A percentile compares a stretch with the other conserved stretches of the same genome.
Evolutionary conservation across 2,113 vertebrate species (phyloP).

Genomic region (Carlito syrichta): DNA sequence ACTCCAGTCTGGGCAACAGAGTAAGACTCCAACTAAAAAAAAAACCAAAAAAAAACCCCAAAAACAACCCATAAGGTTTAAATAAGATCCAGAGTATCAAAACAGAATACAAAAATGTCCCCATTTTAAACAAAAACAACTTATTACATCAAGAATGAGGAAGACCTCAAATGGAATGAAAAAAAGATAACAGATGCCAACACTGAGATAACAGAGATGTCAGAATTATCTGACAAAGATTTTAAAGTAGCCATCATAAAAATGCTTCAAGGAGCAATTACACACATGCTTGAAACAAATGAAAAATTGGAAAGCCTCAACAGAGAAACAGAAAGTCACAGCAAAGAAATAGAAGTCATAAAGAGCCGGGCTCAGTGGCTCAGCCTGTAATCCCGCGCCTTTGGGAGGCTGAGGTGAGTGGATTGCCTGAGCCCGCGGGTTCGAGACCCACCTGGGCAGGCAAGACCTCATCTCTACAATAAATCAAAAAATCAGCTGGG

Average conservation of each 20-base stretch:
- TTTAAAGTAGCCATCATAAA: not conserved
- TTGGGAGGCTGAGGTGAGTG: too few relatives aligned
- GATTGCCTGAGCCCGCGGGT: too few relatives aligned
- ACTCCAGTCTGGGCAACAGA: too few relatives aligned
- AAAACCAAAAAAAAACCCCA: too few relatives aligned
- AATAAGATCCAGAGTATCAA: not conserved
- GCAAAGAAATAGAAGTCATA: not conserved
- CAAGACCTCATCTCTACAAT: too few relatives aligned
- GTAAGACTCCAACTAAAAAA: too few relatives aligned
- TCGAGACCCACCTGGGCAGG: too few relatives aligned
- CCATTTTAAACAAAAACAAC: not conserved
- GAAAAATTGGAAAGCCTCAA: not conserved
- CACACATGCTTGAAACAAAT: not conserved
- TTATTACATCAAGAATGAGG: not conserved
- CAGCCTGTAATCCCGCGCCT: too few relatives aligned
- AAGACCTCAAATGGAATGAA: not conserved
- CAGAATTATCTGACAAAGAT: not conserved
- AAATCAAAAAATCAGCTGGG: too few relatives aligned
- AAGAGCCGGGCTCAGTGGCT: too few relatives aligned
- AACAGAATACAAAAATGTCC: not conserved
- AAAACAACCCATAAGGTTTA: not conserved
- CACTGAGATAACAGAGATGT: not conserved
- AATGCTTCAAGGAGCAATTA: not conserved
- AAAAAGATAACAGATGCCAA: not conserved
- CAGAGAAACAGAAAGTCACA: not conserved